phyloP scores from a whole-genome alignment of 2,888 invertebrate genomes.

The Leucophenga maculata region DNA sequence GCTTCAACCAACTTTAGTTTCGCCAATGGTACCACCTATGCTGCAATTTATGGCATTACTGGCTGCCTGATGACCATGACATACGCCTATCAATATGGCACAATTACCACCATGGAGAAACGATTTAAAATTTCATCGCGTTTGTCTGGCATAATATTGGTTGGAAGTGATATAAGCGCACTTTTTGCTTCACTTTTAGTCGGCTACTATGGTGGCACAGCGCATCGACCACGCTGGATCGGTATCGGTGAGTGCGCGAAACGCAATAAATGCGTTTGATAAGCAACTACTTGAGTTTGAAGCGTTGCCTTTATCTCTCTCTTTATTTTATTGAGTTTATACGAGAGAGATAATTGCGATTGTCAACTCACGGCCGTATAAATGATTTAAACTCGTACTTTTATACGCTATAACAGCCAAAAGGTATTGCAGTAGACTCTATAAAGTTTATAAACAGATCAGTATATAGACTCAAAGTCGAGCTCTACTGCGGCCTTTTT shows the following conservation, averaged over 20 bases:
- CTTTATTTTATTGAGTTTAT: neutral
- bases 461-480: too few relatives aligned
- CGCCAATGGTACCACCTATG: constrained; percentile 69
- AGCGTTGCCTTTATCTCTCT: too few relatives aligned
- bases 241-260: constrained; percentile 72
- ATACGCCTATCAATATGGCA: constrained; percentile 80
- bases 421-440: too few relatives aligned
- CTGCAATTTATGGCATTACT: constrained; percentile 78
- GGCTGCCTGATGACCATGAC: constrained; percentile 80
- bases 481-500: too few relatives aligned
- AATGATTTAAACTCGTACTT: too few relatives aligned
- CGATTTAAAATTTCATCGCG: constrained; percentile 81
- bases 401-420: too few relatives aligned
- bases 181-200: constrained; percentile 77
- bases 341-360: too few relatives aligned
- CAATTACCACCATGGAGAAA: constrained; percentile 81
- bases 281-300: neutral
- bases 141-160: constrained; percentile 79
- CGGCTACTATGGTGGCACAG: constrained; percentile 80
- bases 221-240: constrained; percentile 82
- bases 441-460: too few relatives aligned
- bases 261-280: neutral
- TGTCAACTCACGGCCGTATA: too few relatives aligned
- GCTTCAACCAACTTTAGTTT: constrained; percentile 50
- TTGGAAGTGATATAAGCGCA: constrained; percentile 82